Evolutionary conservation across 2,888 invertebrate genomes (phyloP), one percentile per base, ranked within the genome.

Genomic region (Clunio marinus): DNA sequence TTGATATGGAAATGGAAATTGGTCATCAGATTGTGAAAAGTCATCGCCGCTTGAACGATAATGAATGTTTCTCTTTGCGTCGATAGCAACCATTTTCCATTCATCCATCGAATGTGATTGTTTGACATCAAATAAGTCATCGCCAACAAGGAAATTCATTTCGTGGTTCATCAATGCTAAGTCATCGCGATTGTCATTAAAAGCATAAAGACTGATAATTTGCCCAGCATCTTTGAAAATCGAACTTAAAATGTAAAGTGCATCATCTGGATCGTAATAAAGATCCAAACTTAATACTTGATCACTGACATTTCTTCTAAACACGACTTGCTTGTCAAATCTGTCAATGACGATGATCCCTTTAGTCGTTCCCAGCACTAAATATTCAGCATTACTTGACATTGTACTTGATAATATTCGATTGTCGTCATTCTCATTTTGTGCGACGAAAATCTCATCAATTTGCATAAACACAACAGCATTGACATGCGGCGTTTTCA

Each of bases 231-330:
- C 46, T 28, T 73, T 72, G 1, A 76, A 74, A 1, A 75, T 77
- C 45, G 77, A 76, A 0, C 77, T 72, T 7, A 79, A 74, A 35
- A 78, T 76, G 57, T 73, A 75, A 2, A 73, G 69, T 2, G 72
- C 69, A 69, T 75, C 74, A 22, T 73, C 73, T 7, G 27, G 22
- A 37, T 35, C 27, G 1, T 55, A 32, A 68, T 73, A 76, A 4
- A 77, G 73, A 70, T 79, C 80, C 20, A 78, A 73, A 60, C 77
- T 77, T 4, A 72, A 70, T 62, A 77, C 76, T n/a, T 71, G 72
- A 45, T 74, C 73, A 67, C 77, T 78, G 17, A 78, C 73, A 72
- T 76, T 78, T 45, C 77, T 76, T 10, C 75, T 74, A n/a, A 77
- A 69, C 2, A 76, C 73, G 59, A 73, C 72, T 1, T 71, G 69